These are phyloP conservation scores for Invenusta paracnida DNA, from an alignment of 2,888 invertebrate species.

Conservation along the genomic window DNA sequence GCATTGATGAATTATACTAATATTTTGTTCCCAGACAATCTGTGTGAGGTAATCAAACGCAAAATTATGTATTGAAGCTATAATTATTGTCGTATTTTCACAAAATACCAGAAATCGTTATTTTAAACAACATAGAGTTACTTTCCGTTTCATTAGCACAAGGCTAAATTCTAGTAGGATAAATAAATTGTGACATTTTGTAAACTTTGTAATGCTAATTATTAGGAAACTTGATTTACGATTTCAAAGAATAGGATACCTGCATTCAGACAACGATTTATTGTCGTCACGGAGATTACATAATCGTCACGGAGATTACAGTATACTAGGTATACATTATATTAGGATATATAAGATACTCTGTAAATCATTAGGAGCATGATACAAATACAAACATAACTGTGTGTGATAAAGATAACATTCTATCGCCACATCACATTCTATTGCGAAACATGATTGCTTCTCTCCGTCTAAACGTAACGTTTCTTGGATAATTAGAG, in stretches of 20 bases:
- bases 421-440: constrained; percentile 29
- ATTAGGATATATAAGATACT: constrained; percentile 20
- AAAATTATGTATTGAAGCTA: constrained; percentile 24
- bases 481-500: too few species aligned
- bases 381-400: constrained; percentile 29
- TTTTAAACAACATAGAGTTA: constrained; percentile 29
- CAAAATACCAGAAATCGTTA: constrained; percentile 23
- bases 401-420: constrained; percentile 25
- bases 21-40: constrained; percentile 17
- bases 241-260: background rate
- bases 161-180: constrained; percentile 18
- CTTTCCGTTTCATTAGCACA: constrained; percentile 23
- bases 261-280: constrained; percentile 12
- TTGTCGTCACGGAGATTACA: constrained; percentile 24
- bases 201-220: constrained; percentile 26
- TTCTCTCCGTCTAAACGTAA: too few species aligned
- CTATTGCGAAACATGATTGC: too few species aligned
- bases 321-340: constrained; percentile 15
- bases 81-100: constrained; percentile 27
- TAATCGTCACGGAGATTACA: constrained; percentile 18
- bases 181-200: constrained; percentile 22
- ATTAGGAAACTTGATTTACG: constrained; percentile 27
- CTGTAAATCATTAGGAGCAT: constrained; percentile 29
- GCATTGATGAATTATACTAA: background rate
- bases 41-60: constrained; percentile 24